Evolutionary conservation across 2,113 vertebrate species (phyloP), one percentile per base, ranked within the genome.

Genomic region (Sialia sialis): DNA sequence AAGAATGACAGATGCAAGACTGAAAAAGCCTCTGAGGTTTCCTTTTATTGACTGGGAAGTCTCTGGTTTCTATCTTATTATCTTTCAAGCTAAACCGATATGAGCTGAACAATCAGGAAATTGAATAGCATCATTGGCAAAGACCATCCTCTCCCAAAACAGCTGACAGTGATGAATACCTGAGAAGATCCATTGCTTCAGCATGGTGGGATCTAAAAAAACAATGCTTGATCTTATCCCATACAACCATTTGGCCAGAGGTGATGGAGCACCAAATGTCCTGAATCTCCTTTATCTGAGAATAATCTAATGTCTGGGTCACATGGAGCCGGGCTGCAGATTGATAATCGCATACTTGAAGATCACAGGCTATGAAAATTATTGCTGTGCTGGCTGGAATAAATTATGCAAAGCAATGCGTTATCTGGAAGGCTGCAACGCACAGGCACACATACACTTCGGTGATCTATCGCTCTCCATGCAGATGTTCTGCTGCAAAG

Each of bases 401-500:
- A 96, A 95, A 97, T 95, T 96, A 97, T 96, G 96, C 95, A 94
- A 95, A 95, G 95, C 93, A 96, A 93, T 95, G 96, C 87, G 63
- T 97, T 96, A 97, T 97, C 96, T 95, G 92, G 92, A 7, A 90
- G 96, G 60, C 68, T 80, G 85, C 94, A 52, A 92, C 27, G 6
- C 36, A 2, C 87, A 41, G 51, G 10, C 84, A 87, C 83, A 84
- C 84, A 13, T 90, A 86, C 89, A 90, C 94, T 72, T 90, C 36
- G 67, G 87, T 93, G 95, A 96, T 94, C 94, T 96, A 94, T 94
- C 92, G 34, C 89, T 91, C 91, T 70, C 87, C 80, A 83, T 97
- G 95, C 96, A 97, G 97, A 97, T 97, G 97, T 97, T 97, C 92
- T 80, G 79, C 94, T 79, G 91, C 90, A 96, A 94, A 97, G 92